Percentiles rank a stretch among this genome's conserved stretches.
These are phyloP conservation scores for Axinella damicornis DNA, from an alignment of 37 sponge, comb jelly and placozoan genomes.

Conservation along the genomic window DNA sequence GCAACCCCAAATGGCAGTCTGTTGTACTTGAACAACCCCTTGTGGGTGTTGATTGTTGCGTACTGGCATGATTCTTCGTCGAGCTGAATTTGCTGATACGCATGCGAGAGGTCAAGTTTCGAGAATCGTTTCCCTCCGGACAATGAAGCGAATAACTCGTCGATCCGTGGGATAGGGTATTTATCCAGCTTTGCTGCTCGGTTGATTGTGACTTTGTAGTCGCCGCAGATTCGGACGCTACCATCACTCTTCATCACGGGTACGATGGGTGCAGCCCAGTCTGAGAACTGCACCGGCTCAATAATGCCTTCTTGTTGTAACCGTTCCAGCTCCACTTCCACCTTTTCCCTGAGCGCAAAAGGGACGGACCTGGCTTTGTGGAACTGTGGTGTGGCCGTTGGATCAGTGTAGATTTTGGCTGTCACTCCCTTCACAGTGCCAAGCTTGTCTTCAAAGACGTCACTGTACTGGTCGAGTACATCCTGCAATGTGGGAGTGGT, in stretches of 20 bases:
- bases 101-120: constrained; percentile 38
- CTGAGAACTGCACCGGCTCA: neutral
- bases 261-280: constrained; percentile 45
- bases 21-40: constrained; percentile 36
- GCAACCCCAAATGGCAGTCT: constrained; percentile 46
- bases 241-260: constrained; percentile 22
- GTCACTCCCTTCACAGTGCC: neutral
- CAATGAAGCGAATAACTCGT: constrained; percentile 18
- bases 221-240: constrained; percentile 48
- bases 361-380: constrained; percentile 35
- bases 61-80: constrained; percentile 14
- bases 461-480: no score
- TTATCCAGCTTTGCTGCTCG: neutral
- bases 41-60: constrained; percentile 50
- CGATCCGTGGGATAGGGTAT: constrained; percentile 17
- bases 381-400: constrained; percentile 10
- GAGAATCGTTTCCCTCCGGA: constrained; percentile 20
- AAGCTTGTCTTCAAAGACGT: no score
- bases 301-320: neutral
- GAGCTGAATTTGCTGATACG: constrained; percentile 34
- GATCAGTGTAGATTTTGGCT: constrained; percentile 29
- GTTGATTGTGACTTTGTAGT: constrained; percentile 57
- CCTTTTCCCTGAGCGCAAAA: constrained; percentile 32
- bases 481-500: no score
- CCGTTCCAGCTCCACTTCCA: constrained; percentile 1